Evolutionary conservation across 2,113 vertebrate species (phyloP).

Genomic region (Tretioscincus oriximinensis): DNA sequence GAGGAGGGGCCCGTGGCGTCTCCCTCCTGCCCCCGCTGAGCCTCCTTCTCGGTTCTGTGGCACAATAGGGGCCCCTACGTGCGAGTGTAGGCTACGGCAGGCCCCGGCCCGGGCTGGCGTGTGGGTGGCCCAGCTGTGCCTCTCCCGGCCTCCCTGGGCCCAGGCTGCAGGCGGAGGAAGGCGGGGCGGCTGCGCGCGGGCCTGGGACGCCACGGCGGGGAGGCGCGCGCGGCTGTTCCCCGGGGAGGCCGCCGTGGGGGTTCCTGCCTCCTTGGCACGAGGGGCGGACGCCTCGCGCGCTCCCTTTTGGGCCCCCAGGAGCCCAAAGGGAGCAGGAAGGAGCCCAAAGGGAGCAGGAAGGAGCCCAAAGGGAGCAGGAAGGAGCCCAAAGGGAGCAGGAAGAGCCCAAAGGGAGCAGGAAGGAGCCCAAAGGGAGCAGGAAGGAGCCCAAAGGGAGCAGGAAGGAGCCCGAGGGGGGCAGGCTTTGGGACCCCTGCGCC

Average conservation of each 20-base stretch:
- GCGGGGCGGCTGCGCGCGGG: not conserved
- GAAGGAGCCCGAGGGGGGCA: not conserved
- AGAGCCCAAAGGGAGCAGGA: not conserved
- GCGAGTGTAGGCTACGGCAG: too few relatives aligned
- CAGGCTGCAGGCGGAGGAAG: too few relatives aligned
- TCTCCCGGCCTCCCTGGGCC: too few relatives aligned
- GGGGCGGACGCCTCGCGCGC: not conserved
- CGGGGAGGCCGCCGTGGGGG: not conserved
- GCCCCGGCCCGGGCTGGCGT: too few relatives aligned
- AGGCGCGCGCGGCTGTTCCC: not conserved
- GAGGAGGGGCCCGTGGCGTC: too few relatives aligned
- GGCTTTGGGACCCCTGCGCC: not conserved
- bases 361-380: not conserved
- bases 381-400: too few relatives aligned
- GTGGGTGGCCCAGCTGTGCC: too few relatives aligned
- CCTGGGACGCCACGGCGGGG: accelerated
- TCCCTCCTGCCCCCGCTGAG: too few relatives aligned
- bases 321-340: not conserved
- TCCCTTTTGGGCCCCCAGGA: not conserved
- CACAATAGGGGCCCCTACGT: too few relatives aligned
- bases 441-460: too few relatives aligned
- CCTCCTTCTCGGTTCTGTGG: too few relatives aligned
- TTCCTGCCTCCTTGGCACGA: slow-evolving; percentile 10
- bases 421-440: too few relatives aligned
- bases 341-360: not conserved